phyloP scores from a whole-genome alignment of 2,113 vertebrate species.

The Dendrocopos noguchii region DNA sequence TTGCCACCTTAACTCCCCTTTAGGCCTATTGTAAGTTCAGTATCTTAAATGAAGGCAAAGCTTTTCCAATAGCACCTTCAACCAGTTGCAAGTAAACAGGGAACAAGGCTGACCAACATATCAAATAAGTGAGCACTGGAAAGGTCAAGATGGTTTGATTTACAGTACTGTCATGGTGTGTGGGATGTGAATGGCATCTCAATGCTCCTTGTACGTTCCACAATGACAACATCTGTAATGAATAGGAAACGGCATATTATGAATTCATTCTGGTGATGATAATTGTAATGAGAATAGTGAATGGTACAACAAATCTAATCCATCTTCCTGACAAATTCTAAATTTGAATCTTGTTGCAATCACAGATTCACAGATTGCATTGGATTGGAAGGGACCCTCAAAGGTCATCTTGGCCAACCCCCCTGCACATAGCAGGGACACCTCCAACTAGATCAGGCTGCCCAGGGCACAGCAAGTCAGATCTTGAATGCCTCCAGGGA shows the following conservation, averaged over 20 bases:
- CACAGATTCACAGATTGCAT: too few relatives aligned
- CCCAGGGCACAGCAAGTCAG: too few relatives aligned
- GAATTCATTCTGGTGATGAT: slow-evolving; percentile 66
- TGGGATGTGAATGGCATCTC: not conserved
- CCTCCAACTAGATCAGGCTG: too few relatives aligned
- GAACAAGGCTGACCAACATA: not conserved
- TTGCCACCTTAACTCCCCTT: not conserved
- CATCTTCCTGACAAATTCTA: slow-evolving; percentile 59
- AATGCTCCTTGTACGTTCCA: slow-evolving; percentile 16
- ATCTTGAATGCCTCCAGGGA: too few relatives aligned
- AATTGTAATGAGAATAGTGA: slow-evolving; percentile 66
- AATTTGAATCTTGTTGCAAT: slow-evolving; percentile 23
- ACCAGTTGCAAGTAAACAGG: not conserved
- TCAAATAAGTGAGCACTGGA: not conserved
- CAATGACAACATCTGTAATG: slow-evolving; percentile 59
- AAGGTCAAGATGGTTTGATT: slow-evolving; percentile 43
- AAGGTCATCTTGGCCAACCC: too few relatives aligned
- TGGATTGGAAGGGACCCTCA: too few relatives aligned
- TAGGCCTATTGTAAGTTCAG: not conserved
- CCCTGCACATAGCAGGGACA: too few relatives aligned
- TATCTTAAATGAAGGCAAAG: not conserved
- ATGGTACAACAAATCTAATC: slow-evolving; percentile 67
- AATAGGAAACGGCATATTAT: slow-evolving; percentile 67
- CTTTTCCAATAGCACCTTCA: not conserved
- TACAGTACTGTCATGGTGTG: not conserved